Conservation (phyloP, 1,140 invertebrate genomes). For the Papilio xuthus region DNA sequence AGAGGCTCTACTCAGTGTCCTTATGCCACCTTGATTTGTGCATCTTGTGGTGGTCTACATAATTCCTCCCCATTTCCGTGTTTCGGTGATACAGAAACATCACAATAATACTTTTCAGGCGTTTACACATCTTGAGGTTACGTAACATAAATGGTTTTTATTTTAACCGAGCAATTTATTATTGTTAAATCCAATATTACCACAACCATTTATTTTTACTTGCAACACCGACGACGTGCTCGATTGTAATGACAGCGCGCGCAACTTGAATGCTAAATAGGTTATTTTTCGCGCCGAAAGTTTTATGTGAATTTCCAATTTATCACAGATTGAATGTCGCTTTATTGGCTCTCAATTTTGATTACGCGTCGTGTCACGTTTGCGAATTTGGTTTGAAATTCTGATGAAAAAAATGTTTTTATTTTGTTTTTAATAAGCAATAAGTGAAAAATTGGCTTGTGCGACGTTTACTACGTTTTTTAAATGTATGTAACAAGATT, state of each 20-base stretch:
- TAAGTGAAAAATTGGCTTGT: too few species aligned
- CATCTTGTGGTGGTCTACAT: too few species aligned
- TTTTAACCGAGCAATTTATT: background rate
- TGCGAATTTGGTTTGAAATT: background rate
- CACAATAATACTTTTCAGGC: too few species aligned
- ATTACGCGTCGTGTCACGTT: slow-evolving; percentile 26
- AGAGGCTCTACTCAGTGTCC: too few species aligned
- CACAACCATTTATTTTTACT: slow-evolving; percentile 47
- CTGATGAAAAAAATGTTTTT: background rate
- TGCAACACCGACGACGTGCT: slow-evolving; percentile 54
- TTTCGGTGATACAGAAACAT: too few species aligned
- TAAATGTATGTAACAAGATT: too few species aligned
- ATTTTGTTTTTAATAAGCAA: background rate
- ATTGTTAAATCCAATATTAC: slow-evolving; percentile 41
- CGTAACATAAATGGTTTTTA: too few species aligned
- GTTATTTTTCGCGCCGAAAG: slow-evolving; percentile 47
- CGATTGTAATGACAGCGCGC: slow-evolving; percentile 43
- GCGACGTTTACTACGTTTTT: too few species aligned
- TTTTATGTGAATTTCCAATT: slow-evolving; percentile 43
- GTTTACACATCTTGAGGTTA: too few species aligned
- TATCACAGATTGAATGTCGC: slow-evolving; percentile 49
- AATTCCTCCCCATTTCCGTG: too few species aligned
- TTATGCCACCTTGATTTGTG: too few species aligned
- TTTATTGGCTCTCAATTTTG: slow-evolving; percentile 56
- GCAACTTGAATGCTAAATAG: slow-evolving; percentile 58